phyloP scores from a whole-genome alignment of 2,797 vertebrate genomes.

The Sebastiscus albofasciatus region DNA sequence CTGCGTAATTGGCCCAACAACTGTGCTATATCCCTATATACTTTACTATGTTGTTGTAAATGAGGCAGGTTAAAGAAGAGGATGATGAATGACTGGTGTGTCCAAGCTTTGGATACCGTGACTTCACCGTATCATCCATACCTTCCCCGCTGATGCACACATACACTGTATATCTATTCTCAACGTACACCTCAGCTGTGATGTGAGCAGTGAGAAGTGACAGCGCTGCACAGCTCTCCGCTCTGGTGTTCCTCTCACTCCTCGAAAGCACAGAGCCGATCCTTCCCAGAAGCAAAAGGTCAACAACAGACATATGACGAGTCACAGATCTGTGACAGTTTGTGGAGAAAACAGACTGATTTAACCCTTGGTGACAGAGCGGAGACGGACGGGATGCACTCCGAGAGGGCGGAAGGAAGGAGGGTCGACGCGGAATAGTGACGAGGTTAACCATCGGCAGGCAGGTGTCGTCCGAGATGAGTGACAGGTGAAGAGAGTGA shows the following conservation, averaged over 20 bases:
- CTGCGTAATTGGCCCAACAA: not conserved
- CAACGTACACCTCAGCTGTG: not conserved
- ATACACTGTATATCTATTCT: not conserved
- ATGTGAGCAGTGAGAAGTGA: not conserved
- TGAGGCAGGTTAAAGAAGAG: not conserved
- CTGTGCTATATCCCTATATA: not conserved
- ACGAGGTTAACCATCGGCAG: conserved; percentile 29
- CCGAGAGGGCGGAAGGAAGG: not conserved
- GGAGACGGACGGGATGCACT: conserved; percentile 11
- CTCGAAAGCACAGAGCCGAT: conserved; percentile 26
- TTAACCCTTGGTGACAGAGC: conserved; percentile 47
- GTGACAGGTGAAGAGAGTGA: conserved; percentile 50
- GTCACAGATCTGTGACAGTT: conserved; percentile 34
- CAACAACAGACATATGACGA: conserved; percentile 49
- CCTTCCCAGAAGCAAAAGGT: conserved; percentile 24
- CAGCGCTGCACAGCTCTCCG: conserved; percentile 4
- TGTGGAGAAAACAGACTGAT: not conserved
- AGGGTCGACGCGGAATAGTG: not conserved
- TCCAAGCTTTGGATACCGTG: not conserved
- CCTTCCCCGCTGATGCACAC: not conserved
- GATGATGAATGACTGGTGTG: not conserved
- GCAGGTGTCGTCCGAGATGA: conserved; percentile 59
- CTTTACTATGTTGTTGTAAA: not conserved
- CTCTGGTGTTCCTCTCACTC: conserved; percentile 19
- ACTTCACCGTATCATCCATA: not conserved